A percentile compares a stretch with the other conserved stretches of the same genome.
Conservation (phyloP, 2,113 vertebrate genomes). For the Spizaetus ornatus region DNA sequence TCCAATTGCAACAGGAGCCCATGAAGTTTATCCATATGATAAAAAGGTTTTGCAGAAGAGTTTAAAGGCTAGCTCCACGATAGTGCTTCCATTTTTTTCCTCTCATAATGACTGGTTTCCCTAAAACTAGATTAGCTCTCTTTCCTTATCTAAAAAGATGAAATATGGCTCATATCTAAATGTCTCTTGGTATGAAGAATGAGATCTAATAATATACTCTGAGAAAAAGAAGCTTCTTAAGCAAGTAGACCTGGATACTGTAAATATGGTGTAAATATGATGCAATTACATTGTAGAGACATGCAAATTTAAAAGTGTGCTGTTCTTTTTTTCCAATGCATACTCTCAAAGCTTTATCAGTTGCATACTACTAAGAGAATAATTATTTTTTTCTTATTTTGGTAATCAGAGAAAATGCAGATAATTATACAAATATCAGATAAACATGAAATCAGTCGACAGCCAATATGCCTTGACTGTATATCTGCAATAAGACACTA, state of each 20-base stretch:
- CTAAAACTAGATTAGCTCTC: not conserved
- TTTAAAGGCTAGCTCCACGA: not conserved
- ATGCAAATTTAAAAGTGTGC: fast-evolving
- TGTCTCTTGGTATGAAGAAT: not conserved
- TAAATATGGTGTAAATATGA: not conserved
- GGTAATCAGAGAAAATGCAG: not conserved
- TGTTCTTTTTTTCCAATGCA: not conserved
- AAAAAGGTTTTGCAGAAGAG: not conserved
- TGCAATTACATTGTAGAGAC: not conserved
- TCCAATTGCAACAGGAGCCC: not conserved
- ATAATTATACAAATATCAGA: not conserved
- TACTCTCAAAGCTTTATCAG: not conserved
- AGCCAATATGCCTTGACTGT: not conserved
- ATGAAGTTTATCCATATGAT: not conserved
- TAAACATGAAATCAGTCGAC: not conserved
- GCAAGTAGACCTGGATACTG: not conserved
- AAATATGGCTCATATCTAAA: not conserved
- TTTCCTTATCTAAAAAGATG: not conserved
- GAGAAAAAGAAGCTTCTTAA: not conserved
- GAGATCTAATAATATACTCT: not conserved
- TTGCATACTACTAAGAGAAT: not conserved
- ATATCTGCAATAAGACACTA: not conserved
- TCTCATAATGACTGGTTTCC: not conserved
- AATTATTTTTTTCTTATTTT: not conserved
- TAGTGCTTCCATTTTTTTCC: not conserved